Percentiles rank a stretch among this genome's conserved stretches.
Evolutionary conservation across 1,140 invertebrate genomes (phyloP).

Genomic region (Acromyrmex charruanus): DNA sequence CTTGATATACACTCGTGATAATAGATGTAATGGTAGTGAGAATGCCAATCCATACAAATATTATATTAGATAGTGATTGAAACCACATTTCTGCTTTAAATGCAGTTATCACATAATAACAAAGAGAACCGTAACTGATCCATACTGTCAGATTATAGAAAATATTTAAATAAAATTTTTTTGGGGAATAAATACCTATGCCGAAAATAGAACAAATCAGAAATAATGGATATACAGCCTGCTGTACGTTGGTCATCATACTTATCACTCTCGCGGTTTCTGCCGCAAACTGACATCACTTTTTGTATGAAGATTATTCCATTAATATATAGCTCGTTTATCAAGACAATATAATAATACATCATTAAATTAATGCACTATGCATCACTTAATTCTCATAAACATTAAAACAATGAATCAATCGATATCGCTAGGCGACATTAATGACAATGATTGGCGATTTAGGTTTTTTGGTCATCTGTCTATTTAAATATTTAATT

Average conservation of each 20-base stretch:
- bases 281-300: neutral
- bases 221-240: constrained; percentile 1
- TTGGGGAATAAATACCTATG: neutral
- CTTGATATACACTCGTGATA: neutral
- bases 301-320: neutral
- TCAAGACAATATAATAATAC: neutral
- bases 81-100: neutral
- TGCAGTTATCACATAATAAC: neutral
- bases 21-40: neutral
- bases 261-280: neutral
- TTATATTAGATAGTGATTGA: neutral
- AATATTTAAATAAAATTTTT: constrained; percentile 24
- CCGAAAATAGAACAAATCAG: neutral
- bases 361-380: neutral
- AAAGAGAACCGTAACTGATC: neutral
- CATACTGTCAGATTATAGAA: constrained; percentile 5
- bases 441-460: neutral
- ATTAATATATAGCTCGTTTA: neutral
- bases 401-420: neutral
- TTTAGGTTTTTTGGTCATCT: neutral
- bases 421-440: neutral
- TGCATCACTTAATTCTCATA: constrained; percentile 13
- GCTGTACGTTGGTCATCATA: neutral
- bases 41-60: neutral
- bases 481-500: neutral